phyloP scores from a whole-genome alignment of 1,140 invertebrate genomes.

The Idris sp. region DNA sequence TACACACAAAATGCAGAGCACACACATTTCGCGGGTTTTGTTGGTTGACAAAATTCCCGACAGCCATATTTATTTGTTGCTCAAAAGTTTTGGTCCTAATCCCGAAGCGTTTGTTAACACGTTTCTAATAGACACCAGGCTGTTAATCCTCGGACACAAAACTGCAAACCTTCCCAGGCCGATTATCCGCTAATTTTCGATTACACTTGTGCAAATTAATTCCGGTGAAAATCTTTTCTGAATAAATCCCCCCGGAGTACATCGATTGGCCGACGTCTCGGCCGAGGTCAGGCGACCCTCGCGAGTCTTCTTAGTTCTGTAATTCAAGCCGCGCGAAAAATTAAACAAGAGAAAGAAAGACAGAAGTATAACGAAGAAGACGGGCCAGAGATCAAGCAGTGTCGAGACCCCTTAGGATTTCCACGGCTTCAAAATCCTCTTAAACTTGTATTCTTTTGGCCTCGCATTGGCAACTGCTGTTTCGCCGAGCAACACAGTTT shows the following conservation, averaged over 20 bases:
- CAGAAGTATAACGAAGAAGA: slow-evolving; percentile 37
- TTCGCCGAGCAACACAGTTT: slow-evolving; percentile 42
- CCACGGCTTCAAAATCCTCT: slow-evolving; percentile 79
- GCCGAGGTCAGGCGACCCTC: slow-evolving; percentile 45
- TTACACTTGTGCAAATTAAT: slow-evolving; percentile 34
- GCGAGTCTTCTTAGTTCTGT: slow-evolving; percentile 46
- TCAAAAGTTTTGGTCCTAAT: too few species aligned
- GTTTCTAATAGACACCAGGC: slow-evolving; percentile 65
- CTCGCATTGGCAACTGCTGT: slow-evolving; percentile 69
- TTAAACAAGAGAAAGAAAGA: slow-evolving; percentile 56
- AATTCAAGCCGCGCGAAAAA: slow-evolving; percentile 68
- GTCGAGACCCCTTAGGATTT: slow-evolving; percentile 77
- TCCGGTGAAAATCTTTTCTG: too few species aligned
- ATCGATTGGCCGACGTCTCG: background rate
- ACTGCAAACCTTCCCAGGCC: too few species aligned
- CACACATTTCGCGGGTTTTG: slow-evolving; percentile 18
- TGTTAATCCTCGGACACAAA: too few species aligned
- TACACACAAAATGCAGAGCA: slow-evolving; percentile 11
- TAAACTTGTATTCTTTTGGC: slow-evolving; percentile 79
- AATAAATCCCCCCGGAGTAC: too few species aligned
- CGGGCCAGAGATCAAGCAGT: slow-evolving; percentile 73
- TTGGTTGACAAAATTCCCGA: slow-evolving; percentile 48
- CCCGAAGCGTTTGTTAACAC: too few species aligned
- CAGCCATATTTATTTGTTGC: too few species aligned
- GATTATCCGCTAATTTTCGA: slow-evolving; percentile 33